Conservation (phyloP, 2,888 invertebrate species). For the Caenorhabditis imperialis region DNA sequence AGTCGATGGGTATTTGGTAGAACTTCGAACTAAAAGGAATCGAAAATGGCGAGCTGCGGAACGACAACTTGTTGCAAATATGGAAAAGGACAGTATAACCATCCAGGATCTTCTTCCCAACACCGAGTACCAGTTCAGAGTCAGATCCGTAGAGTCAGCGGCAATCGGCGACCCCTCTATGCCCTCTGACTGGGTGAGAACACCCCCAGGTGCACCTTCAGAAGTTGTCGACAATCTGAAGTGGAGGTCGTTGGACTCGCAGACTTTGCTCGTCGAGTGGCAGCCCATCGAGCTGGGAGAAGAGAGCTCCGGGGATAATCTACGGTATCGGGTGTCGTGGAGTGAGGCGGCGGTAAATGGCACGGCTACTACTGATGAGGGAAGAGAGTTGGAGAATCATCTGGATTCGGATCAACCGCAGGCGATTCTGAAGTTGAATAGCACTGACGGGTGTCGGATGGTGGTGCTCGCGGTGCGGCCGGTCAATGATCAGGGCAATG, state of each 20-base stretch:
- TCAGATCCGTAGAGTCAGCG: slow-evolving; percentile 64
- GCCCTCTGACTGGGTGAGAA: slow-evolving; percentile 70
- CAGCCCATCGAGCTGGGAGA: slow-evolving; percentile 69
- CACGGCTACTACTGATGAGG: slow-evolving; percentile 21
- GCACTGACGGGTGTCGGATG: slow-evolving; percentile 63
- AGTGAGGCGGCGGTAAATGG: slow-evolving; percentile 52
- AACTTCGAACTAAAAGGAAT: slow-evolving; percentile 66
- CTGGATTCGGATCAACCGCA: slow-evolving; percentile 53
- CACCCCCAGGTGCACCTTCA: slow-evolving; percentile 67
- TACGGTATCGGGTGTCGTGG: slow-evolving; percentile 74
- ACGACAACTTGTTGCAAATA: slow-evolving; percentile 52
- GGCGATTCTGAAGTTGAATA: slow-evolving; percentile 56
- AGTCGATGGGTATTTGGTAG: slow-evolving; percentile 67
- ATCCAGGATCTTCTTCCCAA: slow-evolving; percentile 70
- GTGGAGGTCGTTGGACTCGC: slow-evolving; percentile 68
- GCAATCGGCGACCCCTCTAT: slow-evolving; percentile 66
- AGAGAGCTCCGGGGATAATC: slow-evolving; percentile 63
- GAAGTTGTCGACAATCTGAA: slow-evolving; percentile 60
- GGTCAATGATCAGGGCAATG: slow-evolving; percentile 70
- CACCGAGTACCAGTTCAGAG: slow-evolving; percentile 75
- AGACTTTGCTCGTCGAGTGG: slow-evolving; percentile 74
- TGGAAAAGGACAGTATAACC: slow-evolving; percentile 62
- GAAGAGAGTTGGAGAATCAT: slow-evolving; percentile 18
- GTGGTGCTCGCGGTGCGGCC: slow-evolving; percentile 71
- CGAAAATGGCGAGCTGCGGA: slow-evolving; percentile 68